A percentile compares a stretch with the other conserved stretches of the same genome.
Conservation (phyloP, 2,888 invertebrate species). For the Choristoneura rosaceana region DNA sequence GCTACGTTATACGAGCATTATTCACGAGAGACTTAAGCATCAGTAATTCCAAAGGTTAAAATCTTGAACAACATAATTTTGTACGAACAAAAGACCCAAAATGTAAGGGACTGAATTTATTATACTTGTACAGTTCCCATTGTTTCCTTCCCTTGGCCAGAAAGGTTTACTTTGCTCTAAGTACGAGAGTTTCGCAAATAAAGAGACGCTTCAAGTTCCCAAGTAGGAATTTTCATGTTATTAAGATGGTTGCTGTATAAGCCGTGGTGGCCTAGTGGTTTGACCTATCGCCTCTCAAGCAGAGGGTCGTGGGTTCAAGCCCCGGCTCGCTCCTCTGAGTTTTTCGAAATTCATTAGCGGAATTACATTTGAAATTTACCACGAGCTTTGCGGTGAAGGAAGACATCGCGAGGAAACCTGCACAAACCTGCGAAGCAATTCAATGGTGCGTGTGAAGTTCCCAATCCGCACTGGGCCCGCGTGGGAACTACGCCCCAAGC, state of each 20-base stretch:
- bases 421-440: no score
- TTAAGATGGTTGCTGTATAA: neutral
- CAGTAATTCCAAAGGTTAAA: constrained; percentile 11
- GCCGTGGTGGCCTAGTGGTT: no score
- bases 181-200: constrained; percentile 3
- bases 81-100: constrained; percentile 11
- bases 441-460: no score
- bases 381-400: no score
- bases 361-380: no score
- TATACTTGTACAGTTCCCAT: constrained; percentile 6
- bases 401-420: no score
- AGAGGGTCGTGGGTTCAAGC: no score
- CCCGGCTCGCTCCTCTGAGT: no score
- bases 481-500: no score
- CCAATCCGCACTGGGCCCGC: no score
- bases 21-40: neutral
- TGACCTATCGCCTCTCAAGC: no score
- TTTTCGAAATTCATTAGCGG: no score
- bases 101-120: constrained; percentile 15
- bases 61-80: constrained; percentile 19
- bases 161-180: constrained; percentile 2
- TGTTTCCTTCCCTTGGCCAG: constrained; percentile 8
- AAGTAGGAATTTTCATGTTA: neutral
- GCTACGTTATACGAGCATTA: neutral
- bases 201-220: neutral